These are phyloP conservation scores for Rhinoptilus africanus DNA, from an alignment of 2,113 vertebrate genomes.

Conservation along the genomic window DNA sequence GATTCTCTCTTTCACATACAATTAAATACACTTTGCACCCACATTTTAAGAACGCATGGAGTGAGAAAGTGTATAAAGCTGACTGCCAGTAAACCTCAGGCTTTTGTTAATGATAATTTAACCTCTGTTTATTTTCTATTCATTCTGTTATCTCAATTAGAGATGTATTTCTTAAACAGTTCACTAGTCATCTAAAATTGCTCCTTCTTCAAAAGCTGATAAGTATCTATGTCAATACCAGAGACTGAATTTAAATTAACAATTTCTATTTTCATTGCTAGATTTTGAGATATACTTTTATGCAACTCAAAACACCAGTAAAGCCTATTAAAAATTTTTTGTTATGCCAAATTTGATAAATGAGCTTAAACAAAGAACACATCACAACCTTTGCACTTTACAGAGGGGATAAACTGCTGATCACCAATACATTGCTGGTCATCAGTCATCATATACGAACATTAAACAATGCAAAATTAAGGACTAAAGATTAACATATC, in stretches of 20 bases:
- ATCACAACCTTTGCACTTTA: neutral
- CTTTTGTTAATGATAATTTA: neutral
- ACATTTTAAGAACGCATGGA: neutral
- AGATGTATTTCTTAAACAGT: neutral
- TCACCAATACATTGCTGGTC: neutral
- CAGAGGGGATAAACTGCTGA: neutral
- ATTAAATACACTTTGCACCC: rapidly evolving
- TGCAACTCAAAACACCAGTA: neutral
- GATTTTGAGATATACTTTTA: neutral
- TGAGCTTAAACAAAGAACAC: neutral
- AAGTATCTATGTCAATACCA: neutral
- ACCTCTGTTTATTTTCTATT: neutral
- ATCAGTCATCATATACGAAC: neutral
- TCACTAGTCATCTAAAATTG: neutral
- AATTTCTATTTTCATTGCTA: neutral
- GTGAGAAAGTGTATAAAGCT: neutral
- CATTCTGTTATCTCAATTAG: neutral
- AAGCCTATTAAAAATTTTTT: neutral
- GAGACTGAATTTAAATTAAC: neutral
- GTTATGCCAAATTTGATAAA: neutral
- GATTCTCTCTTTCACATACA: neutral
- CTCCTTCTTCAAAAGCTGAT: neutral
- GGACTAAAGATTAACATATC: neutral
- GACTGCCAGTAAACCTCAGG: neutral
- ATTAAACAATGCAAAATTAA: neutral